Evolutionary conservation across 2,888 invertebrate species (phyloP).

Genomic region (Trichacis sp.): DNA sequence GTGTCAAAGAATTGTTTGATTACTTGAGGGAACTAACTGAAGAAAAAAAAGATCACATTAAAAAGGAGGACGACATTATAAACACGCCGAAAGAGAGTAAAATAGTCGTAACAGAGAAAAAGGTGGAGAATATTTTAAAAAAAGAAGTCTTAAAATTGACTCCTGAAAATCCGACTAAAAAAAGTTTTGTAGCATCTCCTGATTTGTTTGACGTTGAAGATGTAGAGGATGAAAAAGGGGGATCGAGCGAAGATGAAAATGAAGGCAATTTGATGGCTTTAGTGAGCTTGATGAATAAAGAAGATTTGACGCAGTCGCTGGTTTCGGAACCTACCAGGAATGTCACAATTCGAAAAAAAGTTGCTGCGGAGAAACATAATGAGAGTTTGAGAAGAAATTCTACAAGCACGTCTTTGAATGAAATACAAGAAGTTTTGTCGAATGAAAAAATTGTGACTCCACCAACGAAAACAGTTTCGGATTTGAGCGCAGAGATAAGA

Average conservation of each 20-base stretch:
- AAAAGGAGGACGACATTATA: neutral
- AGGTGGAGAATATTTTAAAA: neutral
- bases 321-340: too few species aligned
- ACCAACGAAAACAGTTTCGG: constrained; percentile 14
- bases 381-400: constrained; percentile 5
- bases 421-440: too few species aligned
- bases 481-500: too few species aligned
- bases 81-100: constrained; percentile 8
- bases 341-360: neutral
- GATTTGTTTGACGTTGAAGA: constrained; percentile 47
- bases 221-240: constrained; percentile 4
- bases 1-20: constrained; percentile 52
- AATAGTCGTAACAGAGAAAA: neutral
- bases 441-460: too few species aligned
- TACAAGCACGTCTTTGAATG: too few species aligned
- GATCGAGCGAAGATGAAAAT: neutral
- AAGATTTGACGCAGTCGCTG: neutral
- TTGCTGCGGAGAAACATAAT: neutral
- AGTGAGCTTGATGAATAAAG: constrained; percentile 2
- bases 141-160: neutral
- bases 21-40: constrained; percentile 47
- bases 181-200: constrained; percentile 40
- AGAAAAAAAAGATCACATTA: neutral
- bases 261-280: constrained; percentile 8
- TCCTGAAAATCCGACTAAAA: neutral